A percentile compares a stretch with the other conserved stretches of the same genome.
Conservation (phyloP, 37 sponge, comb jelly and placozoan genomes). For the Cladorhizidae sp. region DNA sequence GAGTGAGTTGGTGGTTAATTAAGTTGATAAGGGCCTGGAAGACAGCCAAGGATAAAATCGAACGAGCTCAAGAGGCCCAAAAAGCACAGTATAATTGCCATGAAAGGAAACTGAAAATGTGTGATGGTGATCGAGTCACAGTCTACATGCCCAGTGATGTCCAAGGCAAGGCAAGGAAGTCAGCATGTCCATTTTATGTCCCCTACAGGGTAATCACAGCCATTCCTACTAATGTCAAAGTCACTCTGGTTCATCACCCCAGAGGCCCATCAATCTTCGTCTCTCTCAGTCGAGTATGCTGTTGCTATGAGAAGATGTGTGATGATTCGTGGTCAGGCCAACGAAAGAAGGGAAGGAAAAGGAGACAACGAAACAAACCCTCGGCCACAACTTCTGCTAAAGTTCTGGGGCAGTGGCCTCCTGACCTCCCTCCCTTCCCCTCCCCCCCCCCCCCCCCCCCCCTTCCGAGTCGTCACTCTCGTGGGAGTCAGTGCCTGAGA, state of each 20-base stretch:
- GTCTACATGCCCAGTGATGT: slow-evolving; percentile 26
- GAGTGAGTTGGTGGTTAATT: not conserved
- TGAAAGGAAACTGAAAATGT: not conserved
- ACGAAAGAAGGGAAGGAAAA: not conserved
- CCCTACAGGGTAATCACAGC: slow-evolving; percentile 19
- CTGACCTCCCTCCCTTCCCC: not conserved
- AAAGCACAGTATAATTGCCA: slow-evolving; percentile 11
- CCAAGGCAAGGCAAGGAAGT: slow-evolving; percentile 30
- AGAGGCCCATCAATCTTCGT: slow-evolving; percentile 2
- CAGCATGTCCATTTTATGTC: slow-evolving; percentile 31
- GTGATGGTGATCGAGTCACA: slow-evolving; percentile 27
- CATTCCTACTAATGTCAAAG: slow-evolving; percentile 22
- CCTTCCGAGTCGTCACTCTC: not conserved
- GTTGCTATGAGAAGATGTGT: slow-evolving; percentile 8
- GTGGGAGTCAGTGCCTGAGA: not conserved
- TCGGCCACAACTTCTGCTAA: not conserved
- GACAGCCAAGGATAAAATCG: slow-evolving; percentile 17
- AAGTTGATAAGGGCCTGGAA: not conserved
- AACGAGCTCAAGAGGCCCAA: slow-evolving; percentile 17
- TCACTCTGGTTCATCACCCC: not conserved
- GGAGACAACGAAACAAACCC: no score
- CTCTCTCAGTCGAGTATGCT: slow-evolving; percentile 5
- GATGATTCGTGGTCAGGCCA: slow-evolving; percentile 5
- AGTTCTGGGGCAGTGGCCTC: not conserved
- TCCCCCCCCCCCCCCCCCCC: no score